These are phyloP conservation scores for Perodicticus potto DNA, from an alignment of 2,797 vertebrate species.

Conservation along the genomic window DNA sequence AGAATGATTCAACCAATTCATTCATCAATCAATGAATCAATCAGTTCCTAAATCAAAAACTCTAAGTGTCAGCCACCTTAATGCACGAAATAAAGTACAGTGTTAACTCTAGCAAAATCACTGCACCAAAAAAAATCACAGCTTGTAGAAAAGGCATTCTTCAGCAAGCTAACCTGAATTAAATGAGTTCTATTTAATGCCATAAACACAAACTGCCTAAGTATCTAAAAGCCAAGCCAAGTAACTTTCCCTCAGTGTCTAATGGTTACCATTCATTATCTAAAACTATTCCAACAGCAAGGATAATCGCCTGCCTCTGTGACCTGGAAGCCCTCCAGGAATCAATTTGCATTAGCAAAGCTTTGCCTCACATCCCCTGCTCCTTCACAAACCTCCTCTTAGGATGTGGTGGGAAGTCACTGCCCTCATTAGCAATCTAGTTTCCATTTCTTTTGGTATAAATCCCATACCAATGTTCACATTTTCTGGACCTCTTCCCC, in stretches of 20 bases:
- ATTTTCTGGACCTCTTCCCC: background rate
- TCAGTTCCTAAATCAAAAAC: conserved; percentile 38
- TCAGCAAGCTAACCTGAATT: conserved; percentile 47
- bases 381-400: conserved; percentile 46
- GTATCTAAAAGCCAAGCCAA: conserved; percentile 63
- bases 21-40: background rate
- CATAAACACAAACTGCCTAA: conserved; percentile 49
- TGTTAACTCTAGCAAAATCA: conserved; percentile 21
- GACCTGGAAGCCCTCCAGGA: conserved; percentile 79
- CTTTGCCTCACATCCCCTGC: background rate
- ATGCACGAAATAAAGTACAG: background rate
- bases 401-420: background rate
- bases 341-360: conserved; percentile 74
- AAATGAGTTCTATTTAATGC: conserved; percentile 55
- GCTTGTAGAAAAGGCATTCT: conserved; percentile 12
- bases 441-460: conserved; percentile 43
- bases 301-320: conserved; percentile 54
- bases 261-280: conserved; percentile 69
- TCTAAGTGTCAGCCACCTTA: background rate
- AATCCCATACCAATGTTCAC: conserved; percentile 12
- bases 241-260: conserved; percentile 58
- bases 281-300: conserved; percentile 66
- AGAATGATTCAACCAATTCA: background rate
- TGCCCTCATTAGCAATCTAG: conserved; percentile 43
- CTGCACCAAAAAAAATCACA: conserved; percentile 5